Evolutionary conservation across 2,888 invertebrate genomes (phyloP), one percentile per base, ranked within the genome.

Genomic region (Nematopogon swammerdamellus): DNA sequence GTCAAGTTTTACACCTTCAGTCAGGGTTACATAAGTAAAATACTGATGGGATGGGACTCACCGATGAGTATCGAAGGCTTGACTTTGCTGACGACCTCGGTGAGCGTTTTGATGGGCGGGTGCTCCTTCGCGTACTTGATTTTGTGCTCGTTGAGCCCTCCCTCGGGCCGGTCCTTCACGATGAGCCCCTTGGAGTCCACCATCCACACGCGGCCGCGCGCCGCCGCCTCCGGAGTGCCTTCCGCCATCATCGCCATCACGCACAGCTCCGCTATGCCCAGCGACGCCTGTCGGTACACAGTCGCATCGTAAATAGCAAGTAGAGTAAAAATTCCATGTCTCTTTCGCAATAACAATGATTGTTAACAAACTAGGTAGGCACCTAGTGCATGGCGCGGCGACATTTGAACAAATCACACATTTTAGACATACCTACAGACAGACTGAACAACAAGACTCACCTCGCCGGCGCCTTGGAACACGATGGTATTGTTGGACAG

Each of bases 381-480:
- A n/a, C n/a, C n/a, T n/a, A n/a, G n/a, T n/a, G n/a, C n/a, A n/a
- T n/a, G n/a, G n/a, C n/a, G n/a, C n/a, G n/a, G n/a, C n/a, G n/a
- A n/a, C n/a, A n/a, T n/a, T n/a, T n/a, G n/a, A n/a, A n/a, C n/a
- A n/a, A n/a, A n/a, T n/a, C n/a, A n/a, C n/a, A n/a, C n/a, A n/a
- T n/a, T n/a, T n/a, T n/a, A n/a, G n/a, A n/a, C n/a, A n/a, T n/a
- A n/a, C n/a, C n/a, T n/a, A n/a, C n/a, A n/a, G n/a, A n/a, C n/a
- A n/a, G n/a, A n/a, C n/a, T n/a, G n/a, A n/a, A n/a, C n/a, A n/a
- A n/a, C n/a, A n/a, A n/a, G n/a, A n/a, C 59, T 64, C 61, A 92
- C 93, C 84, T 97, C 97, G 53, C 98, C 98, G 48, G 98, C 98
- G 16, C 98, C 98, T 68, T 95, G 91, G 82, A 99, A 97, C 1